Evolutionary conservation across 2,888 invertebrate genomes (phyloP).

Genomic region (Periphyllus acericola): DNA sequence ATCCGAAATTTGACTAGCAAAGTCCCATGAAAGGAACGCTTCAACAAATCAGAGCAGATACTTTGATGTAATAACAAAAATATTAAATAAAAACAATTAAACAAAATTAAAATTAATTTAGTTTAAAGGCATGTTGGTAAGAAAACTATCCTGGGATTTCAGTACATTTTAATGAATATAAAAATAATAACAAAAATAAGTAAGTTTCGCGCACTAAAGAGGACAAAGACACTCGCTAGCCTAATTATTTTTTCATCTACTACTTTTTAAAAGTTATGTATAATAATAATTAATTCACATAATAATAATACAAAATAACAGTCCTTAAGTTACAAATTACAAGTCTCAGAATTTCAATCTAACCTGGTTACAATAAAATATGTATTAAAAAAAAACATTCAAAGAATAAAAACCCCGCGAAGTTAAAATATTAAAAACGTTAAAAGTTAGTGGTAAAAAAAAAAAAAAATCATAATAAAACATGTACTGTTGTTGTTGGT

Average conservation of each 20-base stretch:
- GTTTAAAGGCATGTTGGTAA: slow-evolving; percentile 61
- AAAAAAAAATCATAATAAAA: slow-evolving; percentile 36
- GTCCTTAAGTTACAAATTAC: slow-evolving; percentile 62
- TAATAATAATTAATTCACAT: slow-evolving; percentile 62
- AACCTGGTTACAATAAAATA: slow-evolving; percentile 62
- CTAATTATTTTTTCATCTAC: slow-evolving; percentile 56
- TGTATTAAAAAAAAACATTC: slow-evolving; percentile 60
- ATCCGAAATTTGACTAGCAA: slow-evolving; percentile 62
- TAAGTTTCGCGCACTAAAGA: slow-evolving; percentile 60
- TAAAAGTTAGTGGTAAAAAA: slow-evolving; percentile 60
- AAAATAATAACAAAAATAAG: slow-evolving; percentile 62
- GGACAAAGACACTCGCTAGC: slow-evolving; percentile 60
- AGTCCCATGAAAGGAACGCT: slow-evolving; percentile 60
- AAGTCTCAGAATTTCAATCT: slow-evolving; percentile 62
- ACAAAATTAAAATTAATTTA: slow-evolving; percentile 61
- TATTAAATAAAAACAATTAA: slow-evolving; percentile 60
- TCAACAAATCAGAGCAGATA: slow-evolving; percentile 62
- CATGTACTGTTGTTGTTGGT: slow-evolving; percentile 20
- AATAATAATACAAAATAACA: slow-evolving; percentile 62
- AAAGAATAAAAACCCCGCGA: slow-evolving; percentile 60
- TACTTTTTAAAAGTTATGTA: slow-evolving; percentile 60
- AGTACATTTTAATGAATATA: slow-evolving; percentile 61
- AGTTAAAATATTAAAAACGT: slow-evolving; percentile 60
- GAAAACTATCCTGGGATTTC: slow-evolving; percentile 58
- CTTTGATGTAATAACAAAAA: slow-evolving; percentile 61